phyloP scores from a whole-genome alignment of 2,888 invertebrate genomes.

The Pollenia amentaria region DNA sequence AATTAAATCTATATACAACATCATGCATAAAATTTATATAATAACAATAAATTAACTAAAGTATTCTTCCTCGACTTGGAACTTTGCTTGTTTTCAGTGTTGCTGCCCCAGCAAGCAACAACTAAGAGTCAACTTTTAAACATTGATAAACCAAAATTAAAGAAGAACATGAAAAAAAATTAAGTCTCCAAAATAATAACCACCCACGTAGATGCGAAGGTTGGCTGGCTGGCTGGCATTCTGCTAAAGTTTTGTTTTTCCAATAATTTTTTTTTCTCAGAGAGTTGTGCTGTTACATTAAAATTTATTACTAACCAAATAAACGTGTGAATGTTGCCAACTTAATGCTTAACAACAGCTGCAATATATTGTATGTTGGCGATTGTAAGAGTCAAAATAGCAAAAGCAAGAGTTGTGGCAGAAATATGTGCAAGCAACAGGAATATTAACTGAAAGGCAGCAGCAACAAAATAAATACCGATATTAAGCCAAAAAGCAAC shows the following conservation, averaged over 20 bases:
- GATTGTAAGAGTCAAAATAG: not conserved
- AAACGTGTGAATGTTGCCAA: conserved; percentile 65
- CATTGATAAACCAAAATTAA: conserved; percentile 15
- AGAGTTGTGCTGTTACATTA: conserved; percentile 52
- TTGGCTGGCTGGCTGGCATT: conserved; percentile 40
- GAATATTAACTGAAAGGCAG: conserved; percentile 24
- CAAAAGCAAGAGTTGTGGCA: not conserved
- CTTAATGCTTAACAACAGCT: conserved; percentile 59
- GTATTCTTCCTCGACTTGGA: conserved; percentile 23
- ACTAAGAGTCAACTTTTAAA: not conserved
- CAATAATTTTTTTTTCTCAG: conserved; percentile 17
- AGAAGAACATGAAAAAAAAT: conserved; percentile 3
- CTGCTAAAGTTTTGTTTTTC: conserved; percentile 31
- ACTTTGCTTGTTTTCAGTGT: not conserved
- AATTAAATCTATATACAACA: conserved; percentile 73
- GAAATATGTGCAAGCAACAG: conserved; percentile 39
- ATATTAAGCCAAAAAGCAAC: conserved; percentile 38
- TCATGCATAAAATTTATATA: conserved; percentile 73
- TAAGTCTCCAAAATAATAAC: conserved; percentile 46
- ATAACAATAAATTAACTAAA: conserved; percentile 74
- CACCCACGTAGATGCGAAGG: conserved; percentile 53
- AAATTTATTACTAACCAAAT: conserved; percentile 70
- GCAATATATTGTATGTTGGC: conserved; percentile 42
- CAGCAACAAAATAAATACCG: conserved; percentile 29
- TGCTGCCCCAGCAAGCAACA: not conserved